A percentile compares a stretch with the other conserved stretches of the same genome.
Conservation (phyloP, 2,113 vertebrate species). For the Thalassarche chlororhynchos region DNA sequence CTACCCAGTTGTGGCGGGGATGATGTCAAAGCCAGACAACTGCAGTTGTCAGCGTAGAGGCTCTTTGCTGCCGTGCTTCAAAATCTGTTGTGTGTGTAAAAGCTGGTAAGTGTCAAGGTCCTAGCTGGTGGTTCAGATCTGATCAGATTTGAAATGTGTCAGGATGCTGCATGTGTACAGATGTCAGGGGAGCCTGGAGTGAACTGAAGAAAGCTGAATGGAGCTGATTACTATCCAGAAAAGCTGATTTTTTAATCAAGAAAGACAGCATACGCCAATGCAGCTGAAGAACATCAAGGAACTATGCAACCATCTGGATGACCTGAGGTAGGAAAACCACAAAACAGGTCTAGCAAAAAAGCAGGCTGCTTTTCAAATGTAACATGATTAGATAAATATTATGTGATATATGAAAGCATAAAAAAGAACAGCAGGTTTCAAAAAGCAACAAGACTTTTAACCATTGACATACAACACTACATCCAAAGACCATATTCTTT, state of each 20-base stretch:
- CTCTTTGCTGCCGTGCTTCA: not conserved
- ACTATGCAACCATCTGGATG: not conserved
- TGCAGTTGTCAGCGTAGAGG: not conserved
- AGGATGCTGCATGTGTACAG: not conserved
- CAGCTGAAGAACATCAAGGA: conserved; percentile 2
- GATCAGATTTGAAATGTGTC: not conserved
- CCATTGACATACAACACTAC: not conserved
- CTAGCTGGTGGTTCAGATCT: not conserved
- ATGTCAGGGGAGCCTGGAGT: not conserved
- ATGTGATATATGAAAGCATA: not conserved
- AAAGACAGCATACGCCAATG: not conserved
- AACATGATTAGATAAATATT: not conserved
- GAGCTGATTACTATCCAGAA: conserved; percentile 22
- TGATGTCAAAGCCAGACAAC: not conserved
- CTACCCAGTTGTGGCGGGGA: not conserved
- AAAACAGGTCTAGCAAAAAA: not conserved
- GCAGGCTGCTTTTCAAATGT: not conserved
- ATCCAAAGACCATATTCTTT: not conserved
- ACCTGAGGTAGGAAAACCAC: not conserved
- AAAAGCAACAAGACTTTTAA: not conserved
- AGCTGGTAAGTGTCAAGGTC: not conserved
- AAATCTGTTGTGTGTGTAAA: not conserved
- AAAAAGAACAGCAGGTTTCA: not conserved
- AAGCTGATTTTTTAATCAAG: conserved; percentile 18
- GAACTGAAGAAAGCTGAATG: conserved; percentile 9